phyloP scores from a whole-genome alignment of 2,888 invertebrate species.

The Mesodorylaimus sp. region DNA sequence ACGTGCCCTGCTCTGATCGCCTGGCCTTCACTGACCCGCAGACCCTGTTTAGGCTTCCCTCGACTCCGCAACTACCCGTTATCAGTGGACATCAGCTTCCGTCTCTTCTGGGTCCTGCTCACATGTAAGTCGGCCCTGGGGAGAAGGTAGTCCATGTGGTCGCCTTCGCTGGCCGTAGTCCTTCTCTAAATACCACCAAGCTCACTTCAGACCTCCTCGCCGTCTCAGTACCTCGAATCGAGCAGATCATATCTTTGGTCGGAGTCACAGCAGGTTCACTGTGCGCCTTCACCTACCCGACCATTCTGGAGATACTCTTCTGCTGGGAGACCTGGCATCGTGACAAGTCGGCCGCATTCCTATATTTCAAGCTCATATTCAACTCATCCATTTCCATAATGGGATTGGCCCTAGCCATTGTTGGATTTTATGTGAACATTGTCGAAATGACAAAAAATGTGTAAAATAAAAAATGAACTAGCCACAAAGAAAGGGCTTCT shows the following conservation, averaged over 20 bases:
- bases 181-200: too few species aligned
- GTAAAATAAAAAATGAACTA: too few species aligned
- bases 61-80: slow-evolving; percentile 12
- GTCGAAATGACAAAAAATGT: neutral
- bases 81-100: slow-evolving; percentile 15
- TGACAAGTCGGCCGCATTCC: neutral
- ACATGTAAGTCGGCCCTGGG: slow-evolving; percentile 16
- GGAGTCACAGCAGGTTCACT: slow-evolving; percentile 55
- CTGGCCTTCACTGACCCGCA: slow-evolving; percentile 24
- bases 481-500: too few species aligned
- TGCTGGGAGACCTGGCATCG: slow-evolving; percentile 43
- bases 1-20: too few species aligned
- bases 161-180: slow-evolving; percentile 3
- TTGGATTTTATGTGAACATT: slow-evolving; percentile 4
- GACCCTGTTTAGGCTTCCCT: slow-evolving; percentile 14
- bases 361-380: slow-evolving; percentile 16
- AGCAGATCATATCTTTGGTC: slow-evolving; percentile 67
- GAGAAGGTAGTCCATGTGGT: too few species aligned
- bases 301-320: slow-evolving; percentile 62
- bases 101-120: slow-evolving; percentile 27
- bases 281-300: slow-evolving; percentile 61
- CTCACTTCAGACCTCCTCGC: slow-evolving; percentile 57
- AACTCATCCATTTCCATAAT: slow-evolving; percentile 21
- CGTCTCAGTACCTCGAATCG: slow-evolving; percentile 60
- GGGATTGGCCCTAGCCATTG: slow-evolving; percentile 20